phyloP scores from a whole-genome alignment of 2,797 vertebrate genomes.

The Anabas testudineus region DNA sequence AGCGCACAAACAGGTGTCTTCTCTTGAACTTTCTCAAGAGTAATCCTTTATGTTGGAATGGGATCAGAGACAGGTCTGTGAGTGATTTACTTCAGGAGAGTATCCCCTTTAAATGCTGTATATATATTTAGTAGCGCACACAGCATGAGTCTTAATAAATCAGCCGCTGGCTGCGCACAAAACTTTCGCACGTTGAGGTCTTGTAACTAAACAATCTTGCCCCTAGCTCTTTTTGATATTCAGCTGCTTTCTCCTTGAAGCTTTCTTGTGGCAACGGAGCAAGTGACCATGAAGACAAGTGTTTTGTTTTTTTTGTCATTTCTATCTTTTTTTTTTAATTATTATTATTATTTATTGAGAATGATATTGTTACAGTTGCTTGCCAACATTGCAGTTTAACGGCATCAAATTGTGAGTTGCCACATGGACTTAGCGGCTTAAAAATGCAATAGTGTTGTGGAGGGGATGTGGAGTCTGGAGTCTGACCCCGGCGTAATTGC shows the following conservation, averaged over 20 bases:
- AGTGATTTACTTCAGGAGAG: slow-evolving; percentile 17
- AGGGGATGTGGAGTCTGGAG: slow-evolving; percentile 72
- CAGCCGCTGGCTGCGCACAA: neutral
- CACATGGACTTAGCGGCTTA: slow-evolving; percentile 79
- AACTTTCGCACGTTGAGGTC: neutral
- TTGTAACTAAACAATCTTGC: neutral
- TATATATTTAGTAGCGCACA: neutral
- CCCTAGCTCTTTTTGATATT: slow-evolving; percentile 22
- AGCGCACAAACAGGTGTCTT: slow-evolving; percentile 29
- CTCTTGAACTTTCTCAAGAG: slow-evolving; percentile 10
- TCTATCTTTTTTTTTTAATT: too few species aligned
- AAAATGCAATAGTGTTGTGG: slow-evolving; percentile 75
- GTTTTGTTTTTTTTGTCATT: too few species aligned
- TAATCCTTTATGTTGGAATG: neutral
- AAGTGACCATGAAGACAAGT: slow-evolving; percentile 13
- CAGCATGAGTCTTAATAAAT: slow-evolving; percentile 9
- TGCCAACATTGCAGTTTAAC: slow-evolving; percentile 70
- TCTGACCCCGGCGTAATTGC: slow-evolving; percentile 79
- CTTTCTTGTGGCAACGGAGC: slow-evolving; percentile 10
- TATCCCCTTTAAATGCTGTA: slow-evolving; percentile 14
- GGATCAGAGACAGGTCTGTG: slow-evolving; percentile 2
- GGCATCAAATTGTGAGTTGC: slow-evolving; percentile 76
- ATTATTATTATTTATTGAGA: too few species aligned
- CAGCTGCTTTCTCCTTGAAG: slow-evolving; percentile 30
- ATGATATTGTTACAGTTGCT: slow-evolving; percentile 63